These are phyloP conservation scores for Pyrgilauda ruficollis DNA, from an alignment of 2,113 vertebrate genomes.

Conservation along the genomic window DNA sequence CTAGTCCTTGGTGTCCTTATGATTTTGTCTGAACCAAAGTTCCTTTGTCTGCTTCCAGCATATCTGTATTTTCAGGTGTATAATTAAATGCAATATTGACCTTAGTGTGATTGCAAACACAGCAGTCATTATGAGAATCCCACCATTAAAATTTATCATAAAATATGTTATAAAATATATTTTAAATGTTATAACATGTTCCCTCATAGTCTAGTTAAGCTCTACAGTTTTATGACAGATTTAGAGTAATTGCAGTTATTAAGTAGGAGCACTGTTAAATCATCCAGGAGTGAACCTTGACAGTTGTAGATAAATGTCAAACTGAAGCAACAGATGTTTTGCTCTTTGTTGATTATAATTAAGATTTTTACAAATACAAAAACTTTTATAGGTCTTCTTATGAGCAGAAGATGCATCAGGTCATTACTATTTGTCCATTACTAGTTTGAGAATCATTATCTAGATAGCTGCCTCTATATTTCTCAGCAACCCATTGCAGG, in stretches of 20 bases:
- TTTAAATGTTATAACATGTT: background rate
- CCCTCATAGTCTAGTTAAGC: background rate
- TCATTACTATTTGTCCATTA: background rate
- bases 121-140: background rate
- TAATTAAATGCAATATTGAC: background rate
- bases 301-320: background rate
- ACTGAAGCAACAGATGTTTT: background rate
- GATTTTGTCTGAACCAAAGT: background rate
- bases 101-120: background rate
- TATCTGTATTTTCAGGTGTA: background rate
- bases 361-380: background rate
- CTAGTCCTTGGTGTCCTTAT: background rate
- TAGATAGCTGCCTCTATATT: background rate
- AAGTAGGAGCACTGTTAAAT: background rate
- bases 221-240: constrained; percentile 11
- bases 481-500: background rate
- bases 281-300: background rate
- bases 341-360: background rate
- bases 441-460: background rate
- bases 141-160: background rate
- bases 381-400: background rate
- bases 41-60: background rate
- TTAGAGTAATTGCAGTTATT: constrained; percentile 22
- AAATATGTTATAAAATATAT: background rate
- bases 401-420: background rate